Conservation (phyloP, 2,113 vertebrate species). For the Lamprotornis superbus region DNA sequence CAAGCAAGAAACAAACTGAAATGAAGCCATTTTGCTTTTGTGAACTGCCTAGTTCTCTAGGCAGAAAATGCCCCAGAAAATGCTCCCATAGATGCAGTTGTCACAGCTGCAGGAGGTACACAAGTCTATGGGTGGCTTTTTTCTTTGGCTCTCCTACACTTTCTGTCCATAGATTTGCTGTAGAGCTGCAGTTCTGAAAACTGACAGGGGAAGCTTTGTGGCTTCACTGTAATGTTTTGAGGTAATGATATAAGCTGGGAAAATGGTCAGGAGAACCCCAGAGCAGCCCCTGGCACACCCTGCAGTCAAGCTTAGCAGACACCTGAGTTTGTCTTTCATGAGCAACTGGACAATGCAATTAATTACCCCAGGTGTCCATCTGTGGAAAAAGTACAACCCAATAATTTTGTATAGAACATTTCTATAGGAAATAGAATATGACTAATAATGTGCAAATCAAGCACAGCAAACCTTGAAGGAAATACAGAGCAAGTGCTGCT, state of each 20-base stretch:
- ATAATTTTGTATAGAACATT: neutral
- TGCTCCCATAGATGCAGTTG: neutral
- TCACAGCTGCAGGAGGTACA: neutral
- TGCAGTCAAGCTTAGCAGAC: neutral
- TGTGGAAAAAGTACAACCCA: neutral
- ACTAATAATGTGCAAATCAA: neutral
- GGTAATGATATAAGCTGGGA: neutral
- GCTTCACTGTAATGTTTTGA: neutral
- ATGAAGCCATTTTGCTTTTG: neutral
- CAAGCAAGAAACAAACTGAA: neutral
- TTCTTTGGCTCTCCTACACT: neutral
- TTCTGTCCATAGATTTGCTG: neutral
- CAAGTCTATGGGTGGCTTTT: neutral
- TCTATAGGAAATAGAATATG: neutral
- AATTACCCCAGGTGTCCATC: neutral
- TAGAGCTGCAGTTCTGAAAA: neutral
- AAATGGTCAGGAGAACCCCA: neutral
- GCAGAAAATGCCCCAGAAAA: neutral
- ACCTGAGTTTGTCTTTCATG: neutral
- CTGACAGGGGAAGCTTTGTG: neutral
- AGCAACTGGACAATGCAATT: neutral
- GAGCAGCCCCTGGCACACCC: neutral
- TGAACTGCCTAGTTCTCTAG: neutral
- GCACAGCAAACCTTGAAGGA: neutral
- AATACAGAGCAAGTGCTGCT: neutral